These are phyloP conservation scores for Julus scandinavius DNA, from an alignment of 2,888 invertebrate species.

Conservation along the genomic window DNA sequence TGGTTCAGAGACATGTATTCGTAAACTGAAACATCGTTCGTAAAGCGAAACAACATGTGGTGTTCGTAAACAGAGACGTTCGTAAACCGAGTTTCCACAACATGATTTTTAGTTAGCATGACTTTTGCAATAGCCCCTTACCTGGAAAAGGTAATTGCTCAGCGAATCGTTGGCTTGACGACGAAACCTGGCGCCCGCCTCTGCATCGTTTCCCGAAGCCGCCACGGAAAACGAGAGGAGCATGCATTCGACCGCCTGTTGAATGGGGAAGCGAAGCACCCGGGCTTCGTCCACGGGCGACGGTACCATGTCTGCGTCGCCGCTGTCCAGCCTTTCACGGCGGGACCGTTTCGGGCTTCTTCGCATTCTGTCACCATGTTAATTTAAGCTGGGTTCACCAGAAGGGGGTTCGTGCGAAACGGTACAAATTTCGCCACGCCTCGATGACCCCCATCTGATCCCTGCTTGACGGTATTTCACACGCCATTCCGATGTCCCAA, in stretches of 20 bases:
- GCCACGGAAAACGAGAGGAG: conserved; percentile 57
- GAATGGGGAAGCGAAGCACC: conserved; percentile 55
- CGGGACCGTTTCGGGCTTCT: conserved; percentile 48
- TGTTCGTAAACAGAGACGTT: no score
- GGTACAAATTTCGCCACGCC: background rate
- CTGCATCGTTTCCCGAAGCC: conserved; percentile 51
- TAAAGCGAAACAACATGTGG: no score
- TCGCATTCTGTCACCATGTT: conserved; percentile 50
- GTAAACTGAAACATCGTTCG: no score
- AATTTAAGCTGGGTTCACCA: background rate
- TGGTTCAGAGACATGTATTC: no score
- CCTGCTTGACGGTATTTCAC: background rate
- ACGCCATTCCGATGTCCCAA: no score
- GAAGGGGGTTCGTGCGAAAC: background rate
- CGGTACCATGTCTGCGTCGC: background rate
- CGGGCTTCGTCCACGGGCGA: background rate
- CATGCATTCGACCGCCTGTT: conserved; percentile 58
- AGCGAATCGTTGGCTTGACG: conserved; percentile 57
- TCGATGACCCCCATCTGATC: background rate
- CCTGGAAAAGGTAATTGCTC: conserved; percentile 54
- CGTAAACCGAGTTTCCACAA: no score
- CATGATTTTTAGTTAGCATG: no score
- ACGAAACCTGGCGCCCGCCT: conserved; percentile 50
- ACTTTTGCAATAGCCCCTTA: background rate
- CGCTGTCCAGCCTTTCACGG: conserved; percentile 20